A percentile compares a stretch with the other conserved stretches of the same genome.
Evolutionary conservation across 2,797 vertebrate species (phyloP).

Genomic region (Propithecus perrieri): DNA sequence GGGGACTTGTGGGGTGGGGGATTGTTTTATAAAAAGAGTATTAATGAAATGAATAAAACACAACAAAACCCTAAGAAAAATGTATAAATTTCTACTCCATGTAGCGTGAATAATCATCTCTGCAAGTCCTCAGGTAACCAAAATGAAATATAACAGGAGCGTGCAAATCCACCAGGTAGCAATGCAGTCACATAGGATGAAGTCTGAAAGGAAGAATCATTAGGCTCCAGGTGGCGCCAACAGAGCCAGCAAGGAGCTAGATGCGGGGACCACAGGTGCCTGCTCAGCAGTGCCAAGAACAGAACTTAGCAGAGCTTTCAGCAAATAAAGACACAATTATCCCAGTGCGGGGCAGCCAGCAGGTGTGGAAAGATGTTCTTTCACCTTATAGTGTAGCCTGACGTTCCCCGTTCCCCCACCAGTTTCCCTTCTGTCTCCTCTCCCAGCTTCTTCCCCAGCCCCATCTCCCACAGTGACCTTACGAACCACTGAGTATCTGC

Average conservation of each 20-base stretch:
- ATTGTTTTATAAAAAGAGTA: background rate
- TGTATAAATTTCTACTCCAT: background rate
- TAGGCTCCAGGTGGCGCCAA: background rate
- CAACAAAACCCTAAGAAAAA: background rate
- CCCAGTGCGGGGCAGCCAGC: background rate
- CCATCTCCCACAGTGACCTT: background rate
- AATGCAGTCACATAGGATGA: background rate
- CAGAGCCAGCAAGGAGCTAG: background rate
- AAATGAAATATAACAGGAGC: background rate
- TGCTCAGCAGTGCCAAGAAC: background rate
- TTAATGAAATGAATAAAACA: background rate
- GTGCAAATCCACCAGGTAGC: background rate
- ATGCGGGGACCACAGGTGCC: background rate
- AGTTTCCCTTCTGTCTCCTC: background rate
- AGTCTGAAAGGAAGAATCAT: background rate
- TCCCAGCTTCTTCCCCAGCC: background rate
- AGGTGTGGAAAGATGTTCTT: background rate
- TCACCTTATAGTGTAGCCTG: background rate
- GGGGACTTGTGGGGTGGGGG: too few species aligned
- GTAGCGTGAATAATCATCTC: background rate
- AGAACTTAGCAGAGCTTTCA: fast-evolving
- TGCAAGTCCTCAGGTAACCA: background rate
- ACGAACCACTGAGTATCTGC: fast-evolving
- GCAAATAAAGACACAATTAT: background rate
- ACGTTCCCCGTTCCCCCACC: background rate